Evolutionary conservation across 1,140 invertebrate species (phyloP).

Genomic region (Leptinotarsa texana): DNA sequence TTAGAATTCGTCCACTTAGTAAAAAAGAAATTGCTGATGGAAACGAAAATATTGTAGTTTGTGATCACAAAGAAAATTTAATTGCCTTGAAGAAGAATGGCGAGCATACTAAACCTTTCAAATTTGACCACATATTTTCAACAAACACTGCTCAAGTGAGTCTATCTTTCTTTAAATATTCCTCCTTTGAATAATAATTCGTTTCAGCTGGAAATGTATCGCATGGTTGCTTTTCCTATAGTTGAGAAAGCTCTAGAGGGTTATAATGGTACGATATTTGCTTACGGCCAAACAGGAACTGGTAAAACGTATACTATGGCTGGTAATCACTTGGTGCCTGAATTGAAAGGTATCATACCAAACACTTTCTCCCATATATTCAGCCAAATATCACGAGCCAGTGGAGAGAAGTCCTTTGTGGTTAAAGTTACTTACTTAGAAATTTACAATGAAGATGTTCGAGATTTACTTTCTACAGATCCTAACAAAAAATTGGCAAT

Average conservation of each 20-base stretch:
- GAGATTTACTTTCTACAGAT: slow-evolving; percentile 86
- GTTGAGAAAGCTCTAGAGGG: slow-evolving; percentile 93
- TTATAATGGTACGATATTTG: slow-evolving; percentile 96
- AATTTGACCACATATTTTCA: slow-evolving; percentile 92
- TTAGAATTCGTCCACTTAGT: slow-evolving; percentile 85
- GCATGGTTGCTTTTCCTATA: slow-evolving; percentile 90
- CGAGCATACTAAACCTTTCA: slow-evolving; percentile 78
- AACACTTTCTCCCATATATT: slow-evolving; percentile 97
- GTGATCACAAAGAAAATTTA: slow-evolving; percentile 76
- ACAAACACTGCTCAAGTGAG: slow-evolving; percentile 78
- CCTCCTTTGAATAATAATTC: not conserved
- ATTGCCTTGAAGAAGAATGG: slow-evolving; percentile 77
- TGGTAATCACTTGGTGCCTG: slow-evolving; percentile 78
- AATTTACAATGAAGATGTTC: slow-evolving; percentile 94
- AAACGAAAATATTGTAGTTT: slow-evolving; percentile 70
- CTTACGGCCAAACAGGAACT: slow-evolving; percentile 96
- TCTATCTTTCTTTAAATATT: slow-evolving; percentile 23
- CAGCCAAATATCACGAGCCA: slow-evolving; percentile 83
- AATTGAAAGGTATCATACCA: slow-evolving; percentile 91
- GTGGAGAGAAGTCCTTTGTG: slow-evolving; percentile 79
- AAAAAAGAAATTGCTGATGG: slow-evolving; percentile 74
- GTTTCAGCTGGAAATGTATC: slow-evolving; percentile 83
- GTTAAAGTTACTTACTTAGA: slow-evolving; percentile 93
- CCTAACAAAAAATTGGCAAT: slow-evolving; percentile 71
- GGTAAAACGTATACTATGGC: slow-evolving; percentile 98